Percentiles rank a stretch among this genome's conserved stretches.
These are phyloP conservation scores for Myiagra hebetior DNA, from an alignment of 2,113 vertebrate species.

Conservation along the genomic window DNA sequence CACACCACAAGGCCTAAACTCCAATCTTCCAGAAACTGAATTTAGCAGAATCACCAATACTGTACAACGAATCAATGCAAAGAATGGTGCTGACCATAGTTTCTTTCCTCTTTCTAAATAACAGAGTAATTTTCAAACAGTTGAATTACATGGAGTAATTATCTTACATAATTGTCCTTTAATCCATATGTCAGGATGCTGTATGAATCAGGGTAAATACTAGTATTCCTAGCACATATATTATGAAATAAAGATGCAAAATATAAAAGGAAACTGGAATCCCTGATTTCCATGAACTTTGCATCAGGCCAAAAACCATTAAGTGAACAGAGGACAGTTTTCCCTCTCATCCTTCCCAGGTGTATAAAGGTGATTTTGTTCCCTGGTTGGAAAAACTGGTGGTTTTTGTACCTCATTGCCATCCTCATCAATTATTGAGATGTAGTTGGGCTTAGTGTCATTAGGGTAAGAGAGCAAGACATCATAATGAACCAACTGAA, in stretches of 20 bases:
- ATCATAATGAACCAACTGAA: slow-evolving; percentile 87
- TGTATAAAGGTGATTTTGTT: background rate
- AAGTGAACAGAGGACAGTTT: background rate
- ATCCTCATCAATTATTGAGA: slow-evolving; percentile 82
- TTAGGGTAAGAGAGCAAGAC: slow-evolving; percentile 92
- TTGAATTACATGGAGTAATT: background rate
- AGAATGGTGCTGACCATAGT: background rate
- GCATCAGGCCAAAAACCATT: background rate
- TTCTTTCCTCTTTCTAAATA: background rate
- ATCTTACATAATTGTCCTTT: background rate
- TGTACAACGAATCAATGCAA: background rate
- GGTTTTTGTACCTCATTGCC: slow-evolving; percentile 81
- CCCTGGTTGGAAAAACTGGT: background rate
- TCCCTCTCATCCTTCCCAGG: background rate
- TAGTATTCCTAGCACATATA: background rate
- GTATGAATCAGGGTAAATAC: background rate
- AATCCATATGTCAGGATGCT: background rate
- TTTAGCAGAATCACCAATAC: background rate
- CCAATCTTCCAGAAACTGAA: background rate
- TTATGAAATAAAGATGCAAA: background rate
- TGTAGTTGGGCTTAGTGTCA: slow-evolving; percentile 84
- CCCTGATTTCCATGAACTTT: background rate
- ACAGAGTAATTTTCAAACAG: background rate
- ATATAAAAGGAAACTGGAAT: background rate
- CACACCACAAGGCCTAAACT: background rate